A percentile compares a stretch with the other conserved stretches of the same genome.
Evolutionary conservation across 2,888 invertebrate genomes (phyloP).

Genomic region (Choreutis nemorana): DNA sequence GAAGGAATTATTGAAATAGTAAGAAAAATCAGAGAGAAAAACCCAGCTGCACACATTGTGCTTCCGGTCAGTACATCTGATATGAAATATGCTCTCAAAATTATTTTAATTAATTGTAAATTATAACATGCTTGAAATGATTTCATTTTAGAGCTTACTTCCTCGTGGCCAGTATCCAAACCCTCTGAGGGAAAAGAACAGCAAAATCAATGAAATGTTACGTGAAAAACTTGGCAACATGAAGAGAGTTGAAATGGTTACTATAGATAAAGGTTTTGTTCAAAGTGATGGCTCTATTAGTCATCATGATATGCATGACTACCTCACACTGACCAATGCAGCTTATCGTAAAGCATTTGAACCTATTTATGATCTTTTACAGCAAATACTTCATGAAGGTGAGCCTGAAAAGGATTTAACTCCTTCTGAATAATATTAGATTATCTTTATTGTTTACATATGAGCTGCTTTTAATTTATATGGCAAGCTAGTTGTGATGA

Average conservation of each 20-base stretch:
- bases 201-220: constrained; percentile 76
- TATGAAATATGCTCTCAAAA: constrained; percentile 6
- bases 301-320: constrained; percentile 93
- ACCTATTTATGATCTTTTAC: constrained; percentile 80
- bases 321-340: constrained; percentile 84
- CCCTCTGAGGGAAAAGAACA: constrained; percentile 78
- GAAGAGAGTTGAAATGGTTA: constrained; percentile 78
- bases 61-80: constrained; percentile 75
- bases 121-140: not conserved
- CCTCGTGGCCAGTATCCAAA: constrained; percentile 90
- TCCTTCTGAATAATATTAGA: constrained; percentile 68
- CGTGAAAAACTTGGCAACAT: constrained; percentile 69
- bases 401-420: constrained; percentile 78
- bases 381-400: constrained; percentile 79
- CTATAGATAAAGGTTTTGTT: constrained; percentile 80
- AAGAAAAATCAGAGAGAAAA: constrained; percentile 75
- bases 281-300: constrained; percentile 83
- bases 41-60: constrained; percentile 82
- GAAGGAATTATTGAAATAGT: constrained; percentile 85
- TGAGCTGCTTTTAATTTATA: constrained; percentile 28
- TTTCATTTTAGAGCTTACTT: constrained; percentile 77
- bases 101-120: constrained; percentile 7
- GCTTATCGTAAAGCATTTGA: constrained; percentile 89
- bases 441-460: constrained; percentile 12
- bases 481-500: constrained; percentile 57